A percentile compares a stretch with the other conserved stretches of the same genome.
Conservation (phyloP, 2,888 invertebrate species). For the Caenorhabditis sinica region DNA sequence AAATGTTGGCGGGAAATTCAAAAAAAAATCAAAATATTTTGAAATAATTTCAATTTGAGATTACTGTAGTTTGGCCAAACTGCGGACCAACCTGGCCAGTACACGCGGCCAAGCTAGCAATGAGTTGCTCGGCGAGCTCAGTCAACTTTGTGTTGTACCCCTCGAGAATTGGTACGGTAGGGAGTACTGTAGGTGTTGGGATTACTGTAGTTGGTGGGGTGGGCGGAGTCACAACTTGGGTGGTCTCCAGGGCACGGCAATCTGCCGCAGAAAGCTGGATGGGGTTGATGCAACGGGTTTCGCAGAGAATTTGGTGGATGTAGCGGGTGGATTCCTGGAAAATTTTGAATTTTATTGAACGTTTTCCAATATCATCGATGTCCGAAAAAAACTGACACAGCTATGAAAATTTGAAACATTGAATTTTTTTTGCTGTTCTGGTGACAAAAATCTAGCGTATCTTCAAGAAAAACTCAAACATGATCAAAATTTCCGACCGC, state of each 20-base stretch:
- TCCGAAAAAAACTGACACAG: neutral
- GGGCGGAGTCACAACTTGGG: neutral
- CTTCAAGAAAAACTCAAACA: no score
- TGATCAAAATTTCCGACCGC: no score
- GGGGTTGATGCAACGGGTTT: slow-evolving; percentile 20
- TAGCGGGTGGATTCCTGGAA: slow-evolving; percentile 42
- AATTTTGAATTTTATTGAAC: neutral
- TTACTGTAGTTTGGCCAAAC: slow-evolving; percentile 8
- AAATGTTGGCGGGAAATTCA: slow-evolving; percentile 1
- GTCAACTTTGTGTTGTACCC: slow-evolving; percentile 11
- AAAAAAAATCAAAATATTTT: no score
- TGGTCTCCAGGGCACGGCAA: neutral
- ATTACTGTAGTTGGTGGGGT: neutral
- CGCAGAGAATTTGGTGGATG: slow-evolving; percentile 36
- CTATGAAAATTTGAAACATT: neutral
- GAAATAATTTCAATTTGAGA: slow-evolving; percentile 8
- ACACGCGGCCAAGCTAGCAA: slow-evolving; percentile 25
- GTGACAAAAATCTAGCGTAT: neutral
- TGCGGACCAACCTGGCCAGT: no score
- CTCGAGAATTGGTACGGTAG: neutral
- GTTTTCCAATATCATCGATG: neutral
- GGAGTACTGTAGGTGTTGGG: neutral
- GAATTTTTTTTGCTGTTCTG: neutral
- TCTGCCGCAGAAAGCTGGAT: neutral
- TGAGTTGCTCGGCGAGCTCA: slow-evolving; percentile 42